phyloP scores from a whole-genome alignment of 64 coral and sea anemone genomes.

The Anthopleura sola region DNA sequence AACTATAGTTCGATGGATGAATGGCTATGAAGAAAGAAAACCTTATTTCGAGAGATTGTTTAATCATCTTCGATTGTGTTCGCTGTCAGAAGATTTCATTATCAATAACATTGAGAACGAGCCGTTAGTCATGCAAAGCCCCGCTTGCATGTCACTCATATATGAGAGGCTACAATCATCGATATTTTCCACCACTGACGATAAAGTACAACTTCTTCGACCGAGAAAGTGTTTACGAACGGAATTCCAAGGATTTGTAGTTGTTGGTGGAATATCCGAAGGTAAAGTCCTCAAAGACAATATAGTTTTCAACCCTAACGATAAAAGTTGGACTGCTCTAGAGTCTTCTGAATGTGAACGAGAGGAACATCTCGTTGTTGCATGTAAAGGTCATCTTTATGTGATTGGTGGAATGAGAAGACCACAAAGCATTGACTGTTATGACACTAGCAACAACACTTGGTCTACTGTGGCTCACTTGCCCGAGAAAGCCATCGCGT shows the following conservation, averaged over 20 bases:
- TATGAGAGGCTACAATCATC: not conserved
- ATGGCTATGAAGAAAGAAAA: slow-evolving; percentile 1
- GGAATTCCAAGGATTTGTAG: slow-evolving; percentile 6
- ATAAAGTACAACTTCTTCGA: not conserved
- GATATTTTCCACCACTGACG: not conserved
- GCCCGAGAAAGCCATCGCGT: not conserved
- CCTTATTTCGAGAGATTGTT: slow-evolving; percentile 31
- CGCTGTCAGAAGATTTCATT: slow-evolving; percentile 39
- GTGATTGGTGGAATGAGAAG: slow-evolving; percentile 22
- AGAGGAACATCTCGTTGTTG: slow-evolving; percentile 30
- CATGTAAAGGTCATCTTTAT: slow-evolving; percentile 24
- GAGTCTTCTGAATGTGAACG: not conserved
- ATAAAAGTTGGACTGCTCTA: not conserved
- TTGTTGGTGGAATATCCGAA: slow-evolving; percentile 15
- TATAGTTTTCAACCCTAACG: not conserved
- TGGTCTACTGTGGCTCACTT: slow-evolving; percentile 28
- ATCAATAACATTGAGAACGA: not conserved
- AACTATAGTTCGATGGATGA: slow-evolving; percentile 31
- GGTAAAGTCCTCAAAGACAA: slow-evolving; percentile 18
- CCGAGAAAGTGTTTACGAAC: slow-evolving; percentile 40
- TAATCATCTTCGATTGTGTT: slow-evolving; percentile 22
- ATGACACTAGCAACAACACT: slow-evolving; percentile 19
- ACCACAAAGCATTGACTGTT: slow-evolving; percentile 18
- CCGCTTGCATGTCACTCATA: slow-evolving; percentile 17
- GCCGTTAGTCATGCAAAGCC: slow-evolving; percentile 16